Percentiles rank a stretch among this genome's conserved stretches.
Conservation (phyloP, 2,888 invertebrate species). For the Philonicus albiceps region DNA sequence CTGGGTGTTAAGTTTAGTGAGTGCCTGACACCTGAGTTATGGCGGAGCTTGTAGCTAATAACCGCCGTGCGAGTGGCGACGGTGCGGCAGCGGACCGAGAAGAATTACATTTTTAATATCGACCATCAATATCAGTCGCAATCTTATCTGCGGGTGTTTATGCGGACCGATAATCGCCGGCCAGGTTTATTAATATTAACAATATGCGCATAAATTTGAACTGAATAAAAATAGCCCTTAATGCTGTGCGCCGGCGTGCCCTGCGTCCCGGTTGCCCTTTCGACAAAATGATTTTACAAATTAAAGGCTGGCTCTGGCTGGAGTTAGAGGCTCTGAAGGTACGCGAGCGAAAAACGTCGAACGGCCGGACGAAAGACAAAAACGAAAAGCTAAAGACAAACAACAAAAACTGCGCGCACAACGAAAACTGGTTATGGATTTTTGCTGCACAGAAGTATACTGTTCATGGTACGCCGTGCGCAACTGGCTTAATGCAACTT, state of each 20-base stretch:
- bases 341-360: not conserved
- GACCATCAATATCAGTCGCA: slow-evolving; percentile 31
- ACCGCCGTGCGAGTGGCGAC: not conserved
- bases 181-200: slow-evolving; percentile 33
- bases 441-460: slow-evolving; percentile 37
- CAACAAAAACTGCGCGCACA: not conserved
- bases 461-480: slow-evolving; percentile 40
- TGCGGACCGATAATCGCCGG: slow-evolving; percentile 11
- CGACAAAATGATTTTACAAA: slow-evolving; percentile 35
- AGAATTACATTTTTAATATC: slow-evolving; percentile 30
- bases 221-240: slow-evolving; percentile 29
- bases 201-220: slow-evolving; percentile 39
- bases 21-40: slow-evolving; percentile 27
- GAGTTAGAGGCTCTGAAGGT: not conserved
- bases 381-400: slow-evolving; percentile 5
- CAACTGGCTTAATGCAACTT: slow-evolving; percentile 42
- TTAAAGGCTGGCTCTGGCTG: slow-evolving; percentile 3
- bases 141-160: slow-evolving; percentile 31
- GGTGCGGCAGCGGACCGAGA: not conserved
- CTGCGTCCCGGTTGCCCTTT: not conserved
- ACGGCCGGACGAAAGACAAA: not conserved
- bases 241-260: not conserved
- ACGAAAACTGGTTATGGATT: slow-evolving; percentile 37
- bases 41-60: slow-evolving; percentile 6
- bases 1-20: slow-evolving; percentile 16